Base-by-base conservation (phyloP, 2,113 vertebrate species). In the Loxodonta africana region DNA sequence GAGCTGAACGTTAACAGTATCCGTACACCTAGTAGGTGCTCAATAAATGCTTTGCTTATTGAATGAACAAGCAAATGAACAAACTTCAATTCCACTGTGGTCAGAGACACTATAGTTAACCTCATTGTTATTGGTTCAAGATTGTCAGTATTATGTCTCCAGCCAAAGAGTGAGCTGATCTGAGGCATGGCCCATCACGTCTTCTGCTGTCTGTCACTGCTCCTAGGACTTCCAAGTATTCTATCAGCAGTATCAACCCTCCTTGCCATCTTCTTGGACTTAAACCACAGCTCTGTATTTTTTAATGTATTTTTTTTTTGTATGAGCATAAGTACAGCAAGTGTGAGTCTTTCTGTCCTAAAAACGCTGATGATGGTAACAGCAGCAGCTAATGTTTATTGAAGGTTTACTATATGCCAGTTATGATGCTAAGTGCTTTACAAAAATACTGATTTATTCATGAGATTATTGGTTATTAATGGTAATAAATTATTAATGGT, bases 401-500 rank as follows among this genome's bases (percentile, higher is more conserved):
- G 44, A 86, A 90, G 48, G 30, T 93, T 76, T 71, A 73, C n/a
- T 26, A 5, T 20, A 74, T 17, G 25, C 30, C 76, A 92, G 23
- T 51, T 57, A 46, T 3, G 28, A 4, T 33, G 73, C 71, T 77
- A 69, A 87, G 20, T 67, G 65, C 51, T 85, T 88, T 90, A 83
- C 8, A 76, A n/a, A 37, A 95, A 89, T 6, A 69, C 10, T 44
- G 46, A 94, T 67, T 91, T 96, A 91, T 89, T 86, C 73, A 77
- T 84, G 86, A 88, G 65, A 91, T 63, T 96, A 88, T 6, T 92
- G 44, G 30, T 95, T 94, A 95, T 84, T 94, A 86, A 86, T 91
- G 33, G 23, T 30, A 78, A 94, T 82, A 84, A 83, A 93, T 83
- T 71, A 95, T 87, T 94, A 53, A 95, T 69, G 17, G 48, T 20